Conservation (phyloP, 37 sponge, comb jelly and placozoan species). For the Agelas oroides region DNA sequence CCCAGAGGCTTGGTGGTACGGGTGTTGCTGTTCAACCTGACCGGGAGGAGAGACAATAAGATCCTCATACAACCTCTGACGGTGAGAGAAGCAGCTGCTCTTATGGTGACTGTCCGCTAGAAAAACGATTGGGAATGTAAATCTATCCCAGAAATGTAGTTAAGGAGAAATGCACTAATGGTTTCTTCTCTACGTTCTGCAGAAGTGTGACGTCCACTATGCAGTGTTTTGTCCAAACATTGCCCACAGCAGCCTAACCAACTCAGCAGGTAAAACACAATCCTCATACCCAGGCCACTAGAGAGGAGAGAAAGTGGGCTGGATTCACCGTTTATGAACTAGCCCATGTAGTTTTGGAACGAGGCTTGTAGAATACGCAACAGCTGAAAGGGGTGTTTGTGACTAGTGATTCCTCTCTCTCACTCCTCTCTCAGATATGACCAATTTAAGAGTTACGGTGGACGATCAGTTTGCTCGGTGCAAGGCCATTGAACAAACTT, state of each 20-base stretch:
- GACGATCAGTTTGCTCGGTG: constrained; percentile 3
- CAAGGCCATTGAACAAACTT: constrained; percentile 48
- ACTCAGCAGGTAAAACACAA: constrained; percentile 61
- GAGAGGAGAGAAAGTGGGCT: too few species aligned
- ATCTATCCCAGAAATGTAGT: background rate
- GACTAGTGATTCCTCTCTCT: too few species aligned
- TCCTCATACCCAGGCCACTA: too few species aligned
- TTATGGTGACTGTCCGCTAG: too few species aligned
- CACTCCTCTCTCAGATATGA: too few species aligned
- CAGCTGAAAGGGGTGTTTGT: too few species aligned
- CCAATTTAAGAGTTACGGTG: constrained; percentile 33
- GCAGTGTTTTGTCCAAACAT: constrained; percentile 90
- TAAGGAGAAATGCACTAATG: background rate
- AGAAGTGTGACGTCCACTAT: constrained; percentile 53
- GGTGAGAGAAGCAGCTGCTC: constrained; percentile 48
- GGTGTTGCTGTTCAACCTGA: constrained; percentile 78
- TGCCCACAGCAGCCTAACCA: constrained; percentile 16
- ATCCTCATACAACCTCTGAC: constrained; percentile 37
- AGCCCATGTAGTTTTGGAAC: too few species aligned
- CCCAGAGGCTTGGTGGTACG: constrained; percentile 17
- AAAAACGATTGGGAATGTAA: too few species aligned
- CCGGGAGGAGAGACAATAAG: constrained; percentile 54
- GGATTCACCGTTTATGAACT: too few species aligned
- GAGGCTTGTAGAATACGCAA: too few species aligned
- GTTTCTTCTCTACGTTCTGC: background rate